A percentile compares a stretch with the other conserved stretches of the same genome.
Evolutionary conservation across 2,113 vertebrate genomes (phyloP).

Genomic region (Anguilla rostrata): DNA sequence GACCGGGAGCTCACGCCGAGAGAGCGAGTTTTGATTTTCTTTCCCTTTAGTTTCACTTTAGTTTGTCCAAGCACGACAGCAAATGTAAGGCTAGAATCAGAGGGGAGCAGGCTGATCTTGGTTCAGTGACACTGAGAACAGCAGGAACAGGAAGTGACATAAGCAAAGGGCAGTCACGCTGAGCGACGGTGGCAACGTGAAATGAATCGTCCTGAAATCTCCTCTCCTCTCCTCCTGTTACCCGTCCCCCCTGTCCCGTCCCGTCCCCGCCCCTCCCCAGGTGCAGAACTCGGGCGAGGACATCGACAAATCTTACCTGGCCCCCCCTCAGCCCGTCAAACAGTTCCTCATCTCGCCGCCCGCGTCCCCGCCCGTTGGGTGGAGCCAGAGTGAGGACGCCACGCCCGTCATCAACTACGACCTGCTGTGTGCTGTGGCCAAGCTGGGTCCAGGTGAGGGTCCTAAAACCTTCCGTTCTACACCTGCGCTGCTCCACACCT

Average conservation of each 20-base stretch:
- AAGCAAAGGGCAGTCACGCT: not conserved
- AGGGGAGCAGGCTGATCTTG: not conserved
- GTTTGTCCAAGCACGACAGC: too few species aligned
- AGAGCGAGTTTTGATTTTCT: too few species aligned
- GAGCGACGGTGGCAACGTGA: too few species aligned
- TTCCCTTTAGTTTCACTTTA: too few species aligned
- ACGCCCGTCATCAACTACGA: constrained; percentile 93
- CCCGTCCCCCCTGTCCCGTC: not conserved
- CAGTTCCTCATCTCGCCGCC: constrained; percentile 98
- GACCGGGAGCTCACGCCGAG: too few species aligned
- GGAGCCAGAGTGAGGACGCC: constrained; percentile 93
- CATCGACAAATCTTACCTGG: constrained; percentile 86
- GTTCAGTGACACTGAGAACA: not conserved
- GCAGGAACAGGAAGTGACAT: not conserved
- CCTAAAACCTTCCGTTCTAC: not conserved
- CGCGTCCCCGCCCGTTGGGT: constrained; percentile 89
- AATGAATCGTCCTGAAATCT: not conserved
- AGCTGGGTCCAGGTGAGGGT: constrained; percentile 86
- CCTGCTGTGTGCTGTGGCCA: constrained; percentile 93
- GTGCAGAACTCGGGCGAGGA: constrained; percentile 81
- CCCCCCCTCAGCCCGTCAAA: constrained; percentile 87
- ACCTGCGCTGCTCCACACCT: not conserved
- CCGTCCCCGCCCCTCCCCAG: constrained; percentile 48
- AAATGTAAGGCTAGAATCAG: not conserved
- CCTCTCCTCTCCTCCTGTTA: not conserved